phyloP scores from a whole-genome alignment of 1,140 invertebrate genomes.

The Cydia strobilella region DNA sequence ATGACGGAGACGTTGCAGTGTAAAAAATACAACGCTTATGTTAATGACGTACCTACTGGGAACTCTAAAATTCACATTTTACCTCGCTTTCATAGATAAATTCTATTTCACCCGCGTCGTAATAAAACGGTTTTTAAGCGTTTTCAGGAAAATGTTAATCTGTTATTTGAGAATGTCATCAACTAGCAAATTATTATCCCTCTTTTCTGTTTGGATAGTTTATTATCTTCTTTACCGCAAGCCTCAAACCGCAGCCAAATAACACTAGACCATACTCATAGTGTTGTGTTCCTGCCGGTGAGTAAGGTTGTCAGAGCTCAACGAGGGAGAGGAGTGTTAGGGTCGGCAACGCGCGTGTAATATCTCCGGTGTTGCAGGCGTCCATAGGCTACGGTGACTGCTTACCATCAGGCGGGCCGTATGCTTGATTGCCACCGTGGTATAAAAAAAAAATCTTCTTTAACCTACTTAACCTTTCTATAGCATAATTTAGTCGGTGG shows the following conservation, averaged over 20 bases:
- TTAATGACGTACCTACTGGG: constrained; percentile 22
- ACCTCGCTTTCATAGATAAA: constrained; percentile 1
- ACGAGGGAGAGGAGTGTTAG: too few relatives aligned
- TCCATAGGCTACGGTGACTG: too few relatives aligned
- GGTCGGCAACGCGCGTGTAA: too few relatives aligned
- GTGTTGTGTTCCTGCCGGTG: too few relatives aligned
- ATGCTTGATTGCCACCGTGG: too few relatives aligned
- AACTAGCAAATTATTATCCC: neutral
- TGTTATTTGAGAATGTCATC: neutral
- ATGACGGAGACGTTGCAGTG: constrained; percentile 12
- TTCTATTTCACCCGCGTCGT: constrained; percentile 1
- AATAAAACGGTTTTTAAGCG: neutral
- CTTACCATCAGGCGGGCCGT: too few relatives aligned
- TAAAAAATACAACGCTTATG: constrained; percentile 30
- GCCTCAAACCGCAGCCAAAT: too few relatives aligned
- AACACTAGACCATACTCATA: too few relatives aligned
- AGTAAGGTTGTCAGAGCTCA: too few relatives aligned
- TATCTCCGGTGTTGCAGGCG: too few relatives aligned
- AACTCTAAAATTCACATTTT: constrained; percentile 24
- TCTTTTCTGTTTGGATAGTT: neutral
- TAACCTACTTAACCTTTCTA: neutral
- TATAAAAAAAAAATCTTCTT: too few relatives aligned
- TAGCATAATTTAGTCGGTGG: neutral
- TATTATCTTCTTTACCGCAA: neutral
- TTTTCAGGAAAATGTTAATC: constrained; percentile 12